Evolutionary conservation across 2,888 invertebrate genomes (phyloP).

Genomic region (Nesidiocoris tenuis): DNA sequence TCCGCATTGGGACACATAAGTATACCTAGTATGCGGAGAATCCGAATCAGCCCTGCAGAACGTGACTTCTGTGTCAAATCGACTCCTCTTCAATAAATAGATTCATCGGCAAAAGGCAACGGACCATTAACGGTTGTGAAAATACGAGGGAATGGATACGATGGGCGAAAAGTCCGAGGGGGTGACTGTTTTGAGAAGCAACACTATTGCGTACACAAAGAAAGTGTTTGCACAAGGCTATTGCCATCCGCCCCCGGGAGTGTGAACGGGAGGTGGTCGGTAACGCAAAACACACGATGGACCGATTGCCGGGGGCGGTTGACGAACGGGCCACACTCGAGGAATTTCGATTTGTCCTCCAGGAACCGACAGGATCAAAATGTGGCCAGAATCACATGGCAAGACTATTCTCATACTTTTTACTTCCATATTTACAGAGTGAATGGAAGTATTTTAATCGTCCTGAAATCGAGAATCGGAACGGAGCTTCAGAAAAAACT

Average conservation of each 20-base stretch:
- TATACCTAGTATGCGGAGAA: too few species aligned
- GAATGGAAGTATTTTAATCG: too few species aligned
- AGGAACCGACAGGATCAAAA: too few species aligned
- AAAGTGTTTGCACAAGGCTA: conserved; percentile 43
- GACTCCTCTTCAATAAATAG: background rate
- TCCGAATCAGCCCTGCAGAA: too few species aligned
- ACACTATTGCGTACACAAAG: conserved; percentile 45
- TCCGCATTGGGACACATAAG: too few species aligned
- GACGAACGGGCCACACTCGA: background rate
- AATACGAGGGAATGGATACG: conserved; percentile 13
- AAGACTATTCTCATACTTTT: too few species aligned
- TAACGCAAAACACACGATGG: conserved; percentile 28
- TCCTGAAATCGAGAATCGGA: too few species aligned
- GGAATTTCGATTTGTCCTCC: background rate
- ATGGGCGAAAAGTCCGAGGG: conserved; percentile 7
- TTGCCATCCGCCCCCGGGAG: conserved; percentile 21
- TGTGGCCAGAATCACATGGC: too few species aligned
- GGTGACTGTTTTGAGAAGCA: conserved; percentile 44
- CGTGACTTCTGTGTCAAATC: background rate
- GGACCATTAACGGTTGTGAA: conserved; percentile 26
- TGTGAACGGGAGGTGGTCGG: background rate
- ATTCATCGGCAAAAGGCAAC: conserved; percentile 24
- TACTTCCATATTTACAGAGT: too few species aligned
- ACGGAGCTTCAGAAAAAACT: too few species aligned
- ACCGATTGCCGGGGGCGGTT: background rate